Evolutionary conservation across 2,113 vertebrate species (phyloP).

Genomic region (Sinosuthora webbiana): DNA sequence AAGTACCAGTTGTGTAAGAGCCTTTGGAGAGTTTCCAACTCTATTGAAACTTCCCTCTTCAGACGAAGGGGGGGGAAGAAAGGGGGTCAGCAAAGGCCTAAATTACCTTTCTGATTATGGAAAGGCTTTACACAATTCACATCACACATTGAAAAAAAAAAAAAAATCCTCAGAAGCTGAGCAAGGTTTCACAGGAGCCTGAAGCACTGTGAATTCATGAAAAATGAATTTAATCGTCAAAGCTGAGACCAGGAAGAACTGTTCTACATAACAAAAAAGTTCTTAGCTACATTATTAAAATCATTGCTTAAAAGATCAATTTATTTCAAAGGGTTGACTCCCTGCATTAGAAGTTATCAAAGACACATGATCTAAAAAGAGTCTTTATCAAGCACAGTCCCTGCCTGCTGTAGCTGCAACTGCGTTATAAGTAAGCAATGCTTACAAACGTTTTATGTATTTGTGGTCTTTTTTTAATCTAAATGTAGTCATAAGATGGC

Average conservation of each 20-base stretch:
- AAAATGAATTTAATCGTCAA: constrained; percentile 70
- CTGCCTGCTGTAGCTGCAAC: background rate
- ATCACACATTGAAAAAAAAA: background rate
- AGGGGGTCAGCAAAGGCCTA: constrained; percentile 8
- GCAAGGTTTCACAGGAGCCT: constrained; percentile 31
- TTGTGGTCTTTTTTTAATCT: constrained; percentile 14
- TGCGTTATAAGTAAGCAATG: background rate
- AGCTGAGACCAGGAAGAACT: constrained; percentile 47
- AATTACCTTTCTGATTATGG: constrained; percentile 51
- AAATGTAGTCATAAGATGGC: background rate
- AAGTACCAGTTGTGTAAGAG: background rate
- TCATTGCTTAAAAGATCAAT: constrained; percentile 44
- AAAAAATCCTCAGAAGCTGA: constrained; percentile 40
- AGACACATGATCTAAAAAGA: constrained; percentile 45
- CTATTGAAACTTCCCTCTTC: constrained; percentile 33
- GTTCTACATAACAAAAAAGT: constrained; percentile 69
- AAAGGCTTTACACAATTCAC: constrained; percentile 40
- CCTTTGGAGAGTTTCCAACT: constrained; percentile 35
- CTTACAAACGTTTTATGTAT: background rate
- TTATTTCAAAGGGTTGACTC: constrained; percentile 58
- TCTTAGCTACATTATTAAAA: constrained; percentile 64
- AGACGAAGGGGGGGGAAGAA: background rate
- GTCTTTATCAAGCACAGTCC: background rate
- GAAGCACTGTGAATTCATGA: constrained; percentile 59
- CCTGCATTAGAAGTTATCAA: constrained; percentile 37